A percentile compares a stretch with the other conserved stretches of the same genome.
phyloP scores from a whole-genome alignment of 2,888 invertebrate genomes.

The Desoria tigrina region DNA sequence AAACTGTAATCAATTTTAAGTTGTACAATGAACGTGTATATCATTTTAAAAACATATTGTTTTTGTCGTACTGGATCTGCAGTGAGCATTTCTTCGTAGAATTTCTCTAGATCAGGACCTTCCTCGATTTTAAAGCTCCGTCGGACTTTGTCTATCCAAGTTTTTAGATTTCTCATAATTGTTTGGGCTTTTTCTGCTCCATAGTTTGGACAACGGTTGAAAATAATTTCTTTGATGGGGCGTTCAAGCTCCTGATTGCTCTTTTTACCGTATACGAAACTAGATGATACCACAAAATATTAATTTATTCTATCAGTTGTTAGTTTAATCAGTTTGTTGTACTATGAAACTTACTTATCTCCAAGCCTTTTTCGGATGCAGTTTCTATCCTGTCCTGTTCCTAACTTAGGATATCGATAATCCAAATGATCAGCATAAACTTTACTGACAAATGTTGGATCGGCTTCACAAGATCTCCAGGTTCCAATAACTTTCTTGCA shows the following conservation, averaged over 20 bases:
- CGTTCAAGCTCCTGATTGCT: slow-evolving; percentile 33
- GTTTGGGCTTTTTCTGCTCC: slow-evolving; percentile 37
- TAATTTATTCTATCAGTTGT: too few relatives aligned
- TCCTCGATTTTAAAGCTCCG: slow-evolving; percentile 33
- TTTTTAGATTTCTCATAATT: slow-evolving; percentile 47
- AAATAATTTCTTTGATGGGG: slow-evolving; percentile 46
- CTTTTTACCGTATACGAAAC: slow-evolving; percentile 40
- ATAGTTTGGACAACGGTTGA: slow-evolving; percentile 49
- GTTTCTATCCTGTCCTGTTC: slow-evolving; percentile 38
- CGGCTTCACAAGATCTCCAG: slow-evolving; percentile 46
- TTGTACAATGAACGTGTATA: too few relatives aligned
- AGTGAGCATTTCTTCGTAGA: slow-evolving; percentile 44
- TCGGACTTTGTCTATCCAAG: slow-evolving; percentile 43
- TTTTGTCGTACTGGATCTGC: slow-evolving; percentile 23
- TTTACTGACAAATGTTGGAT: slow-evolving; percentile 44
- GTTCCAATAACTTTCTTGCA: slow-evolving; percentile 42
- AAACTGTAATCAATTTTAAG: too few relatives aligned
- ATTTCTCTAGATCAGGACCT: slow-evolving; percentile 44
- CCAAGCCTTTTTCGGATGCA: slow-evolving; percentile 34
- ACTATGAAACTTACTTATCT: slow-evolving; percentile 11
- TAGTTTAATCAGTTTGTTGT: background rate
- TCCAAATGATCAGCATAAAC: slow-evolving; percentile 51
- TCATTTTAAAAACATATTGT: slow-evolving; percentile 1
- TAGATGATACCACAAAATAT: slow-evolving; percentile 5
- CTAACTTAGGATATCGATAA: slow-evolving; percentile 46